Evolutionary conservation across 2,113 vertebrate species (phyloP).

Genomic region (Pipa parva): DNA sequence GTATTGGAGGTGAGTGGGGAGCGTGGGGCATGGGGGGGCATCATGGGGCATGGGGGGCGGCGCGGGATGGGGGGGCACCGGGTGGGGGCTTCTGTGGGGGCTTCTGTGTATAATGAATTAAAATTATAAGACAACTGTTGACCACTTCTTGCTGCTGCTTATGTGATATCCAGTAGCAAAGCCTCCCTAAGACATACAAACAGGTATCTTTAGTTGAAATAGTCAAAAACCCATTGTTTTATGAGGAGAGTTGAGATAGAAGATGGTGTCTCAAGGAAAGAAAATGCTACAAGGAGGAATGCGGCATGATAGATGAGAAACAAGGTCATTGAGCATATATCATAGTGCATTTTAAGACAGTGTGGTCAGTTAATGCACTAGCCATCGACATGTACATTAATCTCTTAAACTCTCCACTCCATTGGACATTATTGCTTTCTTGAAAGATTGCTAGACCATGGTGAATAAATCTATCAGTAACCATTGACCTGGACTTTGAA

Average conservation of each 20-base stretch:
- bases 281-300: conserved; percentile 9
- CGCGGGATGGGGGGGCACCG: too few relatives aligned
- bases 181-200: too few relatives aligned
- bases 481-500: conserved; percentile 14
- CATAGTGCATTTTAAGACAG: conserved; percentile 6
- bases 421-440: neutral
- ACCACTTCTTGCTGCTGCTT: too few relatives aligned
- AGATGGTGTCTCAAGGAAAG: neutral
- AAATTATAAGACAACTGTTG: too few relatives aligned
- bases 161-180: too few relatives aligned
- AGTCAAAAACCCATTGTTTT: neutral
- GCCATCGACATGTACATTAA: neutral
- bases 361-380: neutral
- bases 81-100: too few relatives aligned
- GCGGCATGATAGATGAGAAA: conserved; percentile 2
- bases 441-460: conserved; percentile 18
- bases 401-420: conserved; percentile 3
- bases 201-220: neutral
- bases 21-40: too few relatives aligned
- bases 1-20: too few relatives aligned
- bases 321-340: conserved; percentile 1
- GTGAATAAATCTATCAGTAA: conserved; percentile 1
- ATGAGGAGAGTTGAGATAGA: neutral
- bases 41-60: too few relatives aligned
- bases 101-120: too few relatives aligned